phyloP scores from a whole-genome alignment of 2,113 vertebrate species.

The Taurulus bubalis region DNA sequence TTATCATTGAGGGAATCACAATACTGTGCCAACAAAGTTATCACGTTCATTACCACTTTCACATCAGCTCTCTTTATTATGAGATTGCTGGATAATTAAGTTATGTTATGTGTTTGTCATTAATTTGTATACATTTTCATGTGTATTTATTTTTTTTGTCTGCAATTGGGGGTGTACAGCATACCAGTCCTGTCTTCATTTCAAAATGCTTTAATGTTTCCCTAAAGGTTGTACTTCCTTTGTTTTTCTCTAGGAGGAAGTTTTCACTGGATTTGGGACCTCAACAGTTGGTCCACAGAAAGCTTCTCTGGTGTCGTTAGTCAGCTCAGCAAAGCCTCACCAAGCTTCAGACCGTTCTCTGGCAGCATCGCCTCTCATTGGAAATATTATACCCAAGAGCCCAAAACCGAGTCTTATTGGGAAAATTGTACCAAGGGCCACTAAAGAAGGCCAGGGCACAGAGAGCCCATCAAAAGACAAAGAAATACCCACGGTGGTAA shows the following conservation, averaged over 20 bases:
- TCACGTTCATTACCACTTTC: background rate
- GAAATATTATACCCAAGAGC: slow-evolving; percentile 69
- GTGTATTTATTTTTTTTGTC: background rate
- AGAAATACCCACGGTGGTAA: slow-evolving; percentile 51
- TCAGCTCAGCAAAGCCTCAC: slow-evolving; percentile 48
- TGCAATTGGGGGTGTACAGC: background rate
- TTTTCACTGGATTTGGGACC: slow-evolving; percentile 87
- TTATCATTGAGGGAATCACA: background rate
- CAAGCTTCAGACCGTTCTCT: slow-evolving; percentile 61
- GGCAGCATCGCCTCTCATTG: slow-evolving; percentile 46
- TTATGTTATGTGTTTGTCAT: background rate
- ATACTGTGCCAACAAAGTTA: background rate
- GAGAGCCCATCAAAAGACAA: slow-evolving; percentile 28
- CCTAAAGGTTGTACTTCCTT: slow-evolving; percentile 2
- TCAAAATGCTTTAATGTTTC: background rate
- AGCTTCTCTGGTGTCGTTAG: slow-evolving; percentile 27
- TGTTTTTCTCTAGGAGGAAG: slow-evolving; percentile 81
- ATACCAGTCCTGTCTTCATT: background rate
- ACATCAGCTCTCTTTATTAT: background rate
- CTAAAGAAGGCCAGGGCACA: slow-evolving; percentile 53
- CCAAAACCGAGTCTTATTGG: slow-evolving; percentile 51
- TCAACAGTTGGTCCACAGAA: slow-evolving; percentile 53
- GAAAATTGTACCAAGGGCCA: slow-evolving; percentile 61
- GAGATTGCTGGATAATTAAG: background rate
- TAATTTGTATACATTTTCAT: background rate